phyloP scores from a whole-genome alignment of 2,113 vertebrate genomes.

The Climacteris rufus region DNA sequence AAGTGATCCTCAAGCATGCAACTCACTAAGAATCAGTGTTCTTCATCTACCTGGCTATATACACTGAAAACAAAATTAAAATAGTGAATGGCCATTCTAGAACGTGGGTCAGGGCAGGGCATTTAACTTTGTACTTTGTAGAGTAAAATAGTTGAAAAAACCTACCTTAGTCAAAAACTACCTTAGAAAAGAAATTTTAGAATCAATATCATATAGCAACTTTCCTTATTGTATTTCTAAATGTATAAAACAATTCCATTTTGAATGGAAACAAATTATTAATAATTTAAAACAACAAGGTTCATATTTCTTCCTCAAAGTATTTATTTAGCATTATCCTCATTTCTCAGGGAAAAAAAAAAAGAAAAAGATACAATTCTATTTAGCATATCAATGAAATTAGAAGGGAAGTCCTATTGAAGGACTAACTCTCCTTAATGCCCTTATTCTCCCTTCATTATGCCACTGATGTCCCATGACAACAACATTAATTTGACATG shows the following conservation, averaged over 20 bases:
- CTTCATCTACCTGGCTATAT: not conserved
- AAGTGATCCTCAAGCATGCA: not conserved
- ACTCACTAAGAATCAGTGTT: not conserved
- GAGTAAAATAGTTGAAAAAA: not conserved
- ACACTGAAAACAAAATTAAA: not conserved
- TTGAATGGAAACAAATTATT: not conserved
- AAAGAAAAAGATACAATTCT: not conserved
- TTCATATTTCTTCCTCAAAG: not conserved
- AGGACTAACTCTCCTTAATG: slow-evolving; percentile 86
- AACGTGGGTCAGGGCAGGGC: not conserved
- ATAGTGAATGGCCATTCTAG: not conserved
- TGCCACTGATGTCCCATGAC: slow-evolving; percentile 84
- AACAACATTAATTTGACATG: slow-evolving; percentile 84
- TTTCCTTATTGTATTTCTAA: not conserved
- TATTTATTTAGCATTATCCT: not conserved
- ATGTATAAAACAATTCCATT: not conserved
- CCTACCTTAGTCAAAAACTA: not conserved
- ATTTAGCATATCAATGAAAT: slow-evolving; percentile 18
- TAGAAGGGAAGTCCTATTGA: slow-evolving; percentile 59
- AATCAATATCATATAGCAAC: not conserved
- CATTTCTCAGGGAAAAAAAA: not conserved
- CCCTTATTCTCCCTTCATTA: slow-evolving; percentile 87
- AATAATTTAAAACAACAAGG: not conserved
- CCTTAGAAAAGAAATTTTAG: not conserved
- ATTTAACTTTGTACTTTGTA: not conserved